These are phyloP conservation scores for Prolemur simus DNA, from an alignment of 2,113 vertebrate genomes.

Conservation along the genomic window DNA sequence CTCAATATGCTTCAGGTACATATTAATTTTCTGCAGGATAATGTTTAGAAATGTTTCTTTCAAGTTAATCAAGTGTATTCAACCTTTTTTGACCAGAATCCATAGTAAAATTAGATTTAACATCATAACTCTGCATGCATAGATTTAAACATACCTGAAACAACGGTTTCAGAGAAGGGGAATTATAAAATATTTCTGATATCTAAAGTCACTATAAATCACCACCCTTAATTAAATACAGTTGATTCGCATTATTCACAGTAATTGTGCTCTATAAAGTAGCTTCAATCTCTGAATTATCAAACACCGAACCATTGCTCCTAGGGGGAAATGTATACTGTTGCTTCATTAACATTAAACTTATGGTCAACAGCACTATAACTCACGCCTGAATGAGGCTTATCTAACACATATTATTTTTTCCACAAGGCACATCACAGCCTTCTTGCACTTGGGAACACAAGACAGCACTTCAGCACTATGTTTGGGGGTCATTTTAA, in stretches of 20 bases:
- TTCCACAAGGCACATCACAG: not conserved
- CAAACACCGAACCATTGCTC: not conserved
- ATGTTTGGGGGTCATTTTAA: not conserved
- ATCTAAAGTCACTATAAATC: not conserved
- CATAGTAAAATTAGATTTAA: slow-evolving; percentile 31
- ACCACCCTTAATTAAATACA: slow-evolving; percentile 17
- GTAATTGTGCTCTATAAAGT: not conserved
- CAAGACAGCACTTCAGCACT: not conserved
- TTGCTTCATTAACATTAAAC: not conserved
- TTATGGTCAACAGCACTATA: not conserved
- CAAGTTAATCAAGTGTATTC: not conserved
- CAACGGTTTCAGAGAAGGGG: not conserved
- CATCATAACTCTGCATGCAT: not conserved
- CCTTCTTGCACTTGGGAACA: not conserved
- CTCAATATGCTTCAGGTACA: not conserved
- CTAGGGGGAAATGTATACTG: not conserved
- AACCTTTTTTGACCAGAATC: not conserved
- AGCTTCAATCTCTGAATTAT: not conserved
- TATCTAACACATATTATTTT: not conserved
- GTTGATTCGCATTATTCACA: not conserved
- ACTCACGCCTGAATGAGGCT: not conserved
- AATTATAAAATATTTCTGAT: slow-evolving; percentile 14
- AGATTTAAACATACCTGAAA: slow-evolving; percentile 34
- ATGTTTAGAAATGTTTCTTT: slow-evolving; percentile 15
- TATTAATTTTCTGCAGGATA: slow-evolving; percentile 8